phyloP scores from a whole-genome alignment of 2,113 vertebrate species.

The Pollachius pollachius region DNA sequence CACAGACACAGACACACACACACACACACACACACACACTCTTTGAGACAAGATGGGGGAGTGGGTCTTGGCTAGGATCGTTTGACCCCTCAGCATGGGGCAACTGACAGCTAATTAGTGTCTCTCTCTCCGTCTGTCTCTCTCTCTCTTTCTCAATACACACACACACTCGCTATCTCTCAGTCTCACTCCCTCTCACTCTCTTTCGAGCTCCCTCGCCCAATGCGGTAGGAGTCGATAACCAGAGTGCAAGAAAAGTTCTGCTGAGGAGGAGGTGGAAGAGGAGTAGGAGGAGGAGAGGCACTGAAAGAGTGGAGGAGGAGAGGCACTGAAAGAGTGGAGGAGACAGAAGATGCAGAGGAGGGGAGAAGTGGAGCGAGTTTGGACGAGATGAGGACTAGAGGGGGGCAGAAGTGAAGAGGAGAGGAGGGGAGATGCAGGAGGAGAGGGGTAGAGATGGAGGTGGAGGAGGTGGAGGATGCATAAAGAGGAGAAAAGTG shows the following conservation, averaged over 20 bases:
- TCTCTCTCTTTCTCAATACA: constrained; percentile 15
- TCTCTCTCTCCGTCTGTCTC: constrained; percentile 24
- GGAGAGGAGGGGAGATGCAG: neutral
- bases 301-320: no score
- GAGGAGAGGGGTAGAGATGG: neutral
- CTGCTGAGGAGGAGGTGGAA: neutral
- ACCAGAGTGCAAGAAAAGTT: constrained; percentile 26
- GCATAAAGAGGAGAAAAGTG: neutral
- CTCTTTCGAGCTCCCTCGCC: neutral
- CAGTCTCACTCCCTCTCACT: neutral
- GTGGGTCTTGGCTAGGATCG: constrained; percentile 55
- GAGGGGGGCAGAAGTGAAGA: neutral
- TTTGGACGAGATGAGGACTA: no score
- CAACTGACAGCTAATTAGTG: constrained; percentile 78
- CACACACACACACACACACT: neutral
- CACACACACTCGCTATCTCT: neutral
- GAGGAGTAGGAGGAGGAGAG: neutral
- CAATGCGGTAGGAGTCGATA: constrained; percentile 73
- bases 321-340: no score
- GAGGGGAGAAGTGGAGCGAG: no score
- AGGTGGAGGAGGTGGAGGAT: neutral
- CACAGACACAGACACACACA: neutral
- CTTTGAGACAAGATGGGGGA: constrained; percentile 7
- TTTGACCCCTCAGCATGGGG: constrained; percentile 75
- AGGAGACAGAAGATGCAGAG: neutral